A percentile compares a stretch with the other conserved stretches of the same genome.
These are phyloP conservation scores for Dryoscopus gambensis DNA, from an alignment of 2,113 vertebrate genomes.

Conservation along the genomic window DNA sequence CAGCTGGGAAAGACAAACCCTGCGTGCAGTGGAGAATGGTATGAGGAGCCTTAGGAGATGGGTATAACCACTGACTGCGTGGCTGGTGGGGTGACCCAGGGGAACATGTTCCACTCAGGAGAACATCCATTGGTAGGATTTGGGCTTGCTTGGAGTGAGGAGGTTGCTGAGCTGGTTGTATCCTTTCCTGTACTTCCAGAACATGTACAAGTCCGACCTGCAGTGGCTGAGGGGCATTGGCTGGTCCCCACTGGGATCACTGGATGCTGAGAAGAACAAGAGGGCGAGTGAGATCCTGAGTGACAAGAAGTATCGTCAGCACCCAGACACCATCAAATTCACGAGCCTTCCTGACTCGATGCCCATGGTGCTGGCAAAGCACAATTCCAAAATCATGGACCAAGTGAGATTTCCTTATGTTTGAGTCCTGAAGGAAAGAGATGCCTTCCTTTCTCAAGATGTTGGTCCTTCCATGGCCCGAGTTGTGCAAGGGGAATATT, in stretches of 20 bases:
- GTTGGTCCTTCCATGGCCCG: fast-evolving
- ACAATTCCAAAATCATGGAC: slow-evolving; percentile 79
- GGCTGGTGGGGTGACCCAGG: too few relatives aligned
- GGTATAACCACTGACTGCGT: too few relatives aligned
- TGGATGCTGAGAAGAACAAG: slow-evolving; percentile 82
- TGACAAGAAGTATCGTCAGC: slow-evolving; percentile 78
- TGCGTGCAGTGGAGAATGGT: too few relatives aligned
- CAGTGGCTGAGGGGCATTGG: slow-evolving; percentile 79
- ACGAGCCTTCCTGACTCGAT: slow-evolving; percentile 75
- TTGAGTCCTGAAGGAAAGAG: background rate
- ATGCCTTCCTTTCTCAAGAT: background rate
- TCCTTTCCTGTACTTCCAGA: slow-evolving; percentile 26
- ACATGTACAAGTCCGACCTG: slow-evolving; percentile 78
- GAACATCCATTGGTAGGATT: too few relatives aligned
- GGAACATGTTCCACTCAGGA: too few relatives aligned
- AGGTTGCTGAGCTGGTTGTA: too few relatives aligned
- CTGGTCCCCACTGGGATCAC: slow-evolving; percentile 77
- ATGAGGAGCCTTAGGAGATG: too few relatives aligned
- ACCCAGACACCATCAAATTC: slow-evolving; percentile 76
- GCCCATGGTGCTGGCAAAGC: slow-evolving; percentile 79
- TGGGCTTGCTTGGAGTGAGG: too few relatives aligned
- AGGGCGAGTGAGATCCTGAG: slow-evolving; percentile 76
- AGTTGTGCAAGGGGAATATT: too few relatives aligned
- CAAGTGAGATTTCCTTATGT: slow-evolving; percentile 64
- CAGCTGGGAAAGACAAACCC: too few relatives aligned